phyloP scores from a whole-genome alignment of 2,113 vertebrate species.

The Protobothrops flavoviridis region DNA sequence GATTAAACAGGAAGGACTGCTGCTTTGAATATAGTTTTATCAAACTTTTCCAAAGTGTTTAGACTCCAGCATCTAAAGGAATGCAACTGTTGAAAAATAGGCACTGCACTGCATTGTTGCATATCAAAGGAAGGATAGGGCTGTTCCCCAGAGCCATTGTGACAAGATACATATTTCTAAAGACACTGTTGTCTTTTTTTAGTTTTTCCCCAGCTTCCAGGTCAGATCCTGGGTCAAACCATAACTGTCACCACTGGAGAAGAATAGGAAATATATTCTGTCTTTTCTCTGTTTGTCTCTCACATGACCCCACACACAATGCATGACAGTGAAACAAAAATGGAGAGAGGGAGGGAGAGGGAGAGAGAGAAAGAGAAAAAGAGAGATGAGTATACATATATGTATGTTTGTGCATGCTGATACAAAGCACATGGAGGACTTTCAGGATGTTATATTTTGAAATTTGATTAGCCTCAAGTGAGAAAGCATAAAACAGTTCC shows the following conservation, averaged over 20 bases:
- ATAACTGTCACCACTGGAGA: conserved; percentile 53
- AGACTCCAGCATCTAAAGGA: conserved; percentile 30
- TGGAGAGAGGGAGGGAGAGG: neutral
- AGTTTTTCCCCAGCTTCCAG: conserved; percentile 53
- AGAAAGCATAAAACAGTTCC: neutral
- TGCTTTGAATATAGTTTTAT: conserved; percentile 42
- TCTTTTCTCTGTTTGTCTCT: neutral
- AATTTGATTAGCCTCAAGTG: neutral
- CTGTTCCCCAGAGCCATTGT: conserved; percentile 34
- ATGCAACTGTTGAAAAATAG: conserved; percentile 47
- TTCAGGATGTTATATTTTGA: neutral
- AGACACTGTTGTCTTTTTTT: conserved; percentile 38
- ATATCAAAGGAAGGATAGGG: conserved; percentile 47
- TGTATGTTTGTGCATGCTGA: neutral
- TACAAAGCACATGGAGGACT: neutral
- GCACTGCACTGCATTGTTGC: conserved; percentile 11
- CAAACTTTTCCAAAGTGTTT: conserved; percentile 40
- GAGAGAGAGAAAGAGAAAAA: neutral
- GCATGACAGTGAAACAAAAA: neutral
- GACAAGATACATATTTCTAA: conserved; percentile 47
- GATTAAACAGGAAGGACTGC: conserved; percentile 36
- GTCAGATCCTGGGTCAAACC: conserved; percentile 59
- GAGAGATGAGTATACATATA: neutral
- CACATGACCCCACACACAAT: neutral
- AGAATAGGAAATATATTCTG: conserved; percentile 55